These are phyloP conservation scores for Thymelicus lineola DNA, from an alignment of 2,888 invertebrate species.

Conservation along the genomic window DNA sequence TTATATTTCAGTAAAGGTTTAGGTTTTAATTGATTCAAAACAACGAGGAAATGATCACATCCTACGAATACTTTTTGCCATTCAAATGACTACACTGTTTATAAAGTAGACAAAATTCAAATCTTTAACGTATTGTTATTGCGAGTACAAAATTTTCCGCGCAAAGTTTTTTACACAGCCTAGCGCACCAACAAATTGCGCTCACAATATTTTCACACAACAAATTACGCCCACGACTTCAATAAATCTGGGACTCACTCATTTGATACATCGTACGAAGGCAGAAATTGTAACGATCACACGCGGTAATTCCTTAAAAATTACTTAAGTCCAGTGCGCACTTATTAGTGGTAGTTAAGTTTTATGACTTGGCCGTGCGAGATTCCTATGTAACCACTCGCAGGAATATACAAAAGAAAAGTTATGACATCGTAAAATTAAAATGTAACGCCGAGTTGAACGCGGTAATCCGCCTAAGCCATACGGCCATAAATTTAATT, in stretches of 20 bases:
- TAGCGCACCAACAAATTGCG: not conserved
- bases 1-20: not conserved
- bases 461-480: conserved; percentile 36
- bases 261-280: not conserved
- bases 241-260: conserved; percentile 11
- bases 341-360: conserved; percentile 20
- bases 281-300: conserved; percentile 7
- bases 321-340: not conserved
- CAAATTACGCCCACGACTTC: conserved; percentile 23
- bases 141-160: not conserved
- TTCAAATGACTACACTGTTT: not conserved
- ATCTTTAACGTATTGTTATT: not conserved
- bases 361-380: conserved; percentile 20
- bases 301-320: conserved; percentile 12
- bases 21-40: not conserved
- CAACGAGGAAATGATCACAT: not conserved
- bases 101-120: not conserved
- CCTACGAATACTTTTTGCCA: not conserved
- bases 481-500: conserved; percentile 33
- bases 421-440: conserved; percentile 40
- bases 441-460: conserved; percentile 29
- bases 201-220: conserved; percentile 9
- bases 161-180: not conserved
- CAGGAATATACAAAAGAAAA: conserved; percentile 32
- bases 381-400: conserved; percentile 25